Conservation (phyloP, 1,140 invertebrate genomes). For the Drosophila bifasciata region DNA sequence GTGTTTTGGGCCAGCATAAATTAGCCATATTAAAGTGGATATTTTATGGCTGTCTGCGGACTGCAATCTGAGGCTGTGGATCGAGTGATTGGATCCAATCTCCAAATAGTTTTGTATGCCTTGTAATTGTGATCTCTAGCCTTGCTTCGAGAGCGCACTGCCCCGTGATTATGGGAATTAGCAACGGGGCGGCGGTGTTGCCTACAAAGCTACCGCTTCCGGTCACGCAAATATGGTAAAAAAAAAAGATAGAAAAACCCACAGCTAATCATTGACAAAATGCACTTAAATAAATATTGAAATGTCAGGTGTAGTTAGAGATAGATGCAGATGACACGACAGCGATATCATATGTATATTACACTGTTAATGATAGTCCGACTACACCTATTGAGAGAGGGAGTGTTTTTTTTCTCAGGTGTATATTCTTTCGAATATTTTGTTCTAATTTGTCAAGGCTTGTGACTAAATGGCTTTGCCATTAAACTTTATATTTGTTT, state of each 20-base stretch:
- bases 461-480: conserved; percentile 17
- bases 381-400: background rate
- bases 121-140: conserved; percentile 25
- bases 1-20: conserved; percentile 59
- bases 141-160: conserved; percentile 18
- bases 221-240: conserved; percentile 59
- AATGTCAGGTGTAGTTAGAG: conserved; percentile 12
- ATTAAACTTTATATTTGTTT: conserved; percentile 12
- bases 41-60: conserved; percentile 48
- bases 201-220: conserved; percentile 65
- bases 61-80: conserved; percentile 24
- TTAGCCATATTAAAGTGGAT: conserved; percentile 60
- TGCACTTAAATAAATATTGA: conserved; percentile 43
- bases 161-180: conserved; percentile 31
- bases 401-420: conserved; percentile 2
- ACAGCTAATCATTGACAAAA: conserved; percentile 42
- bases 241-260: conserved; percentile 12
- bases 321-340: conserved; percentile 12
- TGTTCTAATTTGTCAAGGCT: conserved; percentile 41
- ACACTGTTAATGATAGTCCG: background rate
- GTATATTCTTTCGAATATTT: conserved; percentile 14
- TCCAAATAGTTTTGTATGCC: conserved; percentile 13
- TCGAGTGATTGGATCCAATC: conserved; percentile 51
- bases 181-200: conserved; percentile 49
- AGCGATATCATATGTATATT: conserved; percentile 1